Evolutionary conservation across 2,113 vertebrate genomes (phyloP), one percentile per base, ranked within the genome.

Genomic region (Saguinus midas): DNA sequence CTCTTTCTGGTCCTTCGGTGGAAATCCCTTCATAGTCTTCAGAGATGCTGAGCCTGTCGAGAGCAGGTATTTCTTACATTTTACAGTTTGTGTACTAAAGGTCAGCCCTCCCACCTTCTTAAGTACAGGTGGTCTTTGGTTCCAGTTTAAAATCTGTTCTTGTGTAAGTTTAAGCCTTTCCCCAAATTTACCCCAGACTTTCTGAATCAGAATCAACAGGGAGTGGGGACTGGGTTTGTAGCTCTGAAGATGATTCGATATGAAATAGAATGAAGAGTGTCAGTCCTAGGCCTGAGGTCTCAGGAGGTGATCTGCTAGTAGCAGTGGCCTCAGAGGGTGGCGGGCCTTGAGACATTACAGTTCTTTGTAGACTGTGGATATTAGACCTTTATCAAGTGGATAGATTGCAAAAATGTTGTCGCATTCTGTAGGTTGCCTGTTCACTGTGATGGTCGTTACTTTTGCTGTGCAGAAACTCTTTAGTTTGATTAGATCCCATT

Each of bases 311-410:
- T 9, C 37, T 8, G 6, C 57, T 40, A 12, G 16, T 4, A 10
- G 21, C 12, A 0, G 6, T 0, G 18, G 0, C 17, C 50, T 48
- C 50, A 43, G 20, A n/a, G 35, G 23, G 7, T 1, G 37, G 3
- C 2, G 0, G 6, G 50, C 21, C 21, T 45, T n/a, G 27, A 21
- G 29, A 10, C 7, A 17, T 1, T 35, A 25, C 1, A 32, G 13
- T 64, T 64, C 61, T 13, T 64, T 32, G 5, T 64, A 32, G 12
- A 32, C 29, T 64, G 27, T 64, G 61, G 5, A 64, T 64, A 29
- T 64, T 64, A 64, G 61, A 64, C 61, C 5, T 64, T 32, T 14
- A 29, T 64, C 27, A 14, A 6, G 29, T 6, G 27, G 12, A 14
- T 32, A 29, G 12, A 64, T 64, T 64, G 27, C 27, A 14, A 64